Base-by-base conservation (phyloP, 2,888 invertebrate species). In the Peribatodes rhomboidaria region DNA sequence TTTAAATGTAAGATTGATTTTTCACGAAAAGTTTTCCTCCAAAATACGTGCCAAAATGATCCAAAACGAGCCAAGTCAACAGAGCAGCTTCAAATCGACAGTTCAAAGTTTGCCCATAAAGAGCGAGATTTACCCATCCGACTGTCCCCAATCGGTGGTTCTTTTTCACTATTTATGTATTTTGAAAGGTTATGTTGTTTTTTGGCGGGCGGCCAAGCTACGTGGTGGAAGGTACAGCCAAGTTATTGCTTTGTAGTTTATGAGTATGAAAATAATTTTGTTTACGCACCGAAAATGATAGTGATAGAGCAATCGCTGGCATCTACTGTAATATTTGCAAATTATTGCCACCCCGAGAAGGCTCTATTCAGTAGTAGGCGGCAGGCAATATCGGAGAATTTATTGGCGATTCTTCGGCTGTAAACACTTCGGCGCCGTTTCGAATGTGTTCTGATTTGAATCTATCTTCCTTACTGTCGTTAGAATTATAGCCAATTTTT, bases 151-250 rank as follows among this genome's bases (percentile, higher is more conserved):
- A 65, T 65, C 65, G 65, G 65, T 41, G 60, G 60, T 65, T 65
- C 65, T 61, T 60, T 62, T 60, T 44, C 55, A 61, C 60, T 65
- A 65, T 65, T 65, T 65, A 65, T 65, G 65, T 65, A 65, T 65
- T 65, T 65, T 65, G 65, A 65, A 53, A 65, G 65, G 65, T 65
- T 65, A 65, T 65, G 60, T 65, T 61, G 65, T 65, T 65, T 65
- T 61, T 61, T 65, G 65, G 65, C 65, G 52, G 35, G 46, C 39
- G 39, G 65, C 65, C 65, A 65, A 60, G 60, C 31, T 49, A 58
- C 63, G 60, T 59, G 58, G 58, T 54, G 56, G 65, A 61, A 65
- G 65, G 65, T 65, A 60, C 60, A 18, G 44, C 55, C 44, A 14
- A 49, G 56, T 46, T 59, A 55, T 55, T 53, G 65, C 56, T 57